These are phyloP conservation scores for Dysmachus trigonus DNA, from an alignment of 2,888 invertebrate species.

Conservation along the genomic window DNA sequence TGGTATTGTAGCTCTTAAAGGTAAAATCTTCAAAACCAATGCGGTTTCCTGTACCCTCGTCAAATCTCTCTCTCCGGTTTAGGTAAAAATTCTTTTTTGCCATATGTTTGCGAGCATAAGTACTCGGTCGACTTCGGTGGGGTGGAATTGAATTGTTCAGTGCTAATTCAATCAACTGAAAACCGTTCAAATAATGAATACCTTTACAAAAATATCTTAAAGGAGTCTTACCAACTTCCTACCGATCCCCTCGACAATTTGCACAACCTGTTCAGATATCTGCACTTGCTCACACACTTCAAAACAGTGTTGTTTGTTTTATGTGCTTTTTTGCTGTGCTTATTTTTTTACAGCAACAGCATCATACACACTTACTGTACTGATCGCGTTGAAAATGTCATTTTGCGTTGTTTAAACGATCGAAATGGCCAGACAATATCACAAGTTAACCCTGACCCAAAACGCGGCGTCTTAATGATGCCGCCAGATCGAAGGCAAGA, in stretches of 20 bases:
- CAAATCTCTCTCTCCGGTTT: neutral
- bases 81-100: neutral
- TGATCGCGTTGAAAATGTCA: neutral
- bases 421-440: conserved; percentile 54
- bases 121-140: neutral
- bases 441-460: conserved; percentile 64
- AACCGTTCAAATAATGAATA: neutral
- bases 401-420: conserved; percentile 41
- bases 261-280: neutral
- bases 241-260: neutral
- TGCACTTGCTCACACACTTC: neutral
- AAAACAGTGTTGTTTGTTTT: neutral
- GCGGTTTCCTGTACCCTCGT: neutral
- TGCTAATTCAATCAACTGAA: neutral
- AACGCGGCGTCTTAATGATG: conserved; percentile 54
- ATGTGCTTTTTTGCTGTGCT: neutral
- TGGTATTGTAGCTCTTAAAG: neutral
- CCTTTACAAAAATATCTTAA: neutral
- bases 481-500: conserved; percentile 42
- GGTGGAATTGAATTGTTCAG: neutral
- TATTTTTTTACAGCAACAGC: neutral
- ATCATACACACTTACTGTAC: neutral
- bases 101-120: neutral
- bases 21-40: neutral
- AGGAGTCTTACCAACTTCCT: neutral